These are phyloP conservation scores for Gandaritis pyraliata DNA, from an alignment of 2,888 invertebrate species.

Conservation along the genomic window DNA sequence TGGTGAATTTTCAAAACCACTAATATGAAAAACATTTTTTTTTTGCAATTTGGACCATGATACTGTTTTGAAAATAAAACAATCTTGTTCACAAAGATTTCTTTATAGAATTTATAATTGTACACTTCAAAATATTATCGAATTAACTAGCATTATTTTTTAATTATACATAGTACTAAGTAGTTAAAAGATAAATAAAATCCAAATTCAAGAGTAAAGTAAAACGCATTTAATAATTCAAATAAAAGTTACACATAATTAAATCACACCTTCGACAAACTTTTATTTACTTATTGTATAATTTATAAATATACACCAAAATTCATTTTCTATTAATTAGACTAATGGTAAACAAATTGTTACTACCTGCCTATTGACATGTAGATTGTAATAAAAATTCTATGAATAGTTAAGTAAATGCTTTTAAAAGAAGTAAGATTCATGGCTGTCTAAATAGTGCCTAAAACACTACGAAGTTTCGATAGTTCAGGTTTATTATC, in stretches of 20 bases:
- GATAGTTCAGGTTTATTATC: conserved; percentile 81
- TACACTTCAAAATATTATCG: conserved; percentile 1
- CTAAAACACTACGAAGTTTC: conserved; percentile 84
- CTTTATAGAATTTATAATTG: not conserved
- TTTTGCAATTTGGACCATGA: no score
- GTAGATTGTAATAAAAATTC: conserved; percentile 76
- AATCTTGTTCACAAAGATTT: conserved; percentile 10
- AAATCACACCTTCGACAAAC: conserved; percentile 2
- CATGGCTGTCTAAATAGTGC: conserved; percentile 85
- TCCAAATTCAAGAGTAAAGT: conserved; percentile 4
- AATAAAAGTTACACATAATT: not conserved
- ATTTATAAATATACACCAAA: conserved; percentile 7
- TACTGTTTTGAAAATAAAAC: conserved; percentile 1
- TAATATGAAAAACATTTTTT: no score
- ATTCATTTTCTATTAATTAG: conserved; percentile 2
- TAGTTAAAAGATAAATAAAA: conserved; percentile 8
- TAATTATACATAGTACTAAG: conserved; percentile 1
- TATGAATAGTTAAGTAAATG: conserved; percentile 67
- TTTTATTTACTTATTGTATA: conserved; percentile 7
- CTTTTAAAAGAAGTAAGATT: conserved; percentile 83
- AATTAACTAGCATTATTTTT: conserved; percentile 5
- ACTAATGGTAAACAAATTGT: conserved; percentile 57
- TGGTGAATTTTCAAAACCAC: no score
- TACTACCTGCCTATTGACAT: conserved; percentile 82
- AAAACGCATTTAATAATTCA: conserved; percentile 13